Conservation (phyloP, 2,797 vertebrate species). For the Vireo griseus region DNA sequence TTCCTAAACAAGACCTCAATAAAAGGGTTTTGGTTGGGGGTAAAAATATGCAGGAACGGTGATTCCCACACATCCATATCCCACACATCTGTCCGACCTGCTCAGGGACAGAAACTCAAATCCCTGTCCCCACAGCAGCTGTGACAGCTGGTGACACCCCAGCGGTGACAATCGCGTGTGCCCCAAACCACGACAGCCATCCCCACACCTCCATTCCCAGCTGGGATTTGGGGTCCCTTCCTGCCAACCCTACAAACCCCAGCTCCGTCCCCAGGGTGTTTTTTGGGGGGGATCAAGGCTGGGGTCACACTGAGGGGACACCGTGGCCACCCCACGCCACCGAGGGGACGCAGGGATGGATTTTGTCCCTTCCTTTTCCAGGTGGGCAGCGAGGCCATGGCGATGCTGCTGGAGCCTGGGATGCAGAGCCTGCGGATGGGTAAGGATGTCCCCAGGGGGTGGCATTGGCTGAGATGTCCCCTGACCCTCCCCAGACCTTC, state of each 20-base stretch:
- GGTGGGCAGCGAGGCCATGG: constrained; percentile 53
- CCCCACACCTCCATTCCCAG: rapidly evolving
- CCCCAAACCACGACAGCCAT: rapidly evolving
- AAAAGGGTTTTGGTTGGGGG: not conserved
- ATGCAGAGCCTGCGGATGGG: constrained; percentile 71
- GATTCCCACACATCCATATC: not conserved
- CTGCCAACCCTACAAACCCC: not conserved
- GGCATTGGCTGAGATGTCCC: rapidly evolving
- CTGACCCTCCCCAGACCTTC: rapidly evolving
- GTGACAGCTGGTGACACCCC: not conserved
- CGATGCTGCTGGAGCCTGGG: constrained; percentile 70
- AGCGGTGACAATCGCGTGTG: rapidly evolving
- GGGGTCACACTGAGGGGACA: not conserved
- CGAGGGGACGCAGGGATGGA: rapidly evolving
- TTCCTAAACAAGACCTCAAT: rapidly evolving
- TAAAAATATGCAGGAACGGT: not conserved
- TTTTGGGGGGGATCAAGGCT: rapidly evolving
- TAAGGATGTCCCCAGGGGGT: constrained; percentile 30
- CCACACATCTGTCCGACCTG: not conserved
- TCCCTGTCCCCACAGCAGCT: not conserved
- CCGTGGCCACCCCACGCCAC: rapidly evolving
- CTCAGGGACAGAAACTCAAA: rapidly evolving
- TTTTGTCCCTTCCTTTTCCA: not conserved
- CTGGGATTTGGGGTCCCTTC: not conserved
- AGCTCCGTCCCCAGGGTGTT: rapidly evolving